These are phyloP conservation scores for Urosaurus nigricauda DNA, from an alignment of 2,797 vertebrate species.

Conservation along the genomic window DNA sequence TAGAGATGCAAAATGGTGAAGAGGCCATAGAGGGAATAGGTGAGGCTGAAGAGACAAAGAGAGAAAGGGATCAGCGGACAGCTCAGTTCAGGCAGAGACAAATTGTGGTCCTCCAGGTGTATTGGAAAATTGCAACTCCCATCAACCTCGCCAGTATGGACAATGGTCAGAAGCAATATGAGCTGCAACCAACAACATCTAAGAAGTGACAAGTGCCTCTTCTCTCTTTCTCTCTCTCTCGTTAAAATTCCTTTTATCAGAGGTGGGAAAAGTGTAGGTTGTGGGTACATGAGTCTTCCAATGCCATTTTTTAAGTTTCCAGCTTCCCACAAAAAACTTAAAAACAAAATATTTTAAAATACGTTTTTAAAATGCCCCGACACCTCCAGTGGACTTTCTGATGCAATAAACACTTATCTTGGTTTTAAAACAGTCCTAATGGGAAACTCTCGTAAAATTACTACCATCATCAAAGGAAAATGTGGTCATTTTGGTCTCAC, in stretches of 20 bases:
- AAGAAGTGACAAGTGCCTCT: not conserved
- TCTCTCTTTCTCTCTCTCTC: no score
- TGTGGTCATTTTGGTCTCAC: no score
- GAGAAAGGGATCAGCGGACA: not conserved
- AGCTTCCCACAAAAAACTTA: no score
- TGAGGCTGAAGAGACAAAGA: constrained; percentile 77
- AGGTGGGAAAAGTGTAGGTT: no score
- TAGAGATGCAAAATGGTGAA: constrained; percentile 90
- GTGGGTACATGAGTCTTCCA: no score
- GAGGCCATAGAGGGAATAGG: constrained; percentile 86
- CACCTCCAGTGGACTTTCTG: no score
- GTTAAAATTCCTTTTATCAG: not conserved
- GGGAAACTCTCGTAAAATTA: no score
- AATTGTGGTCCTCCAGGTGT: not conserved
- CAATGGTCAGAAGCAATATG: not conserved
- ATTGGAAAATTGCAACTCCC: not conserved
- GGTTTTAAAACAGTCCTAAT: no score
- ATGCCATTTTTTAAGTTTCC: no score
- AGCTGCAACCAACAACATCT: not conserved
- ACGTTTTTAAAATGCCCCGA: no score
- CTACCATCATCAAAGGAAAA: not conserved
- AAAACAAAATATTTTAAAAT: no score
- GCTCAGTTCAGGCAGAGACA: not conserved
- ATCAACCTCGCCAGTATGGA: not conserved
- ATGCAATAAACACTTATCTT: no score